Base-by-base conservation (phyloP, 2,888 invertebrate species). In the Erpobdella octoculata region DNA sequence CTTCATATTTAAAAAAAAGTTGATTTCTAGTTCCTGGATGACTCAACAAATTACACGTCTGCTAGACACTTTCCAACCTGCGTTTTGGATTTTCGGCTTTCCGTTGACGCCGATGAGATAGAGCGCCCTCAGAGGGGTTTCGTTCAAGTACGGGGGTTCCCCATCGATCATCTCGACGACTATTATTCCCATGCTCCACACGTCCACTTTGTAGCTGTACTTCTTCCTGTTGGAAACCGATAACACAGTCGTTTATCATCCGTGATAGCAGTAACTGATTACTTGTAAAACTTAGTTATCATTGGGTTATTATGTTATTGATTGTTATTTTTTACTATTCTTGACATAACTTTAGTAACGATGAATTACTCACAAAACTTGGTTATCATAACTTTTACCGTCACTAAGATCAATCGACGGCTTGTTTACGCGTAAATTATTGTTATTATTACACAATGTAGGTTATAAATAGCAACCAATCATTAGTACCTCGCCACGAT, bases 81-180 rank as follows among this genome's bases (percentile, higher is more conserved):
- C 86, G 95, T 94, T 87, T 90, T 88, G 77, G 94, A 92, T 76
- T 97, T 86, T 84, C 97, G 88, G 87, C 97, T 98, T 78, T 97
- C 87, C 74, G 71, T 74, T 73, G 64, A 74, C 53, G 28, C 68
- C 74, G 41, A 74, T 74, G 46, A 74, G 72, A 35, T 74, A 74
- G 28, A 74, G 71, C 79, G 87, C 87, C 84, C 95, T 89, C 71
- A 97, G 86, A 59, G 97, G 97, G 86, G 96, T 96, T 86, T 98
- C 97, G 85, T 97, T 98, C 75, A 98, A 86, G 86, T 98, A 98
- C 2, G 98, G 98, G 48, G 98, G 98, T 84, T 98, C 97, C 73
- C 98, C 98, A 85, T 98, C 98, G 75, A 98, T 95, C 98, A 98
- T 98, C 87, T 98, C 98, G 80, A 98, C 98, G 68, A 97, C 97